Percentiles rank a stretch among this genome's conserved stretches.
Conservation (phyloP, 2,888 invertebrate genomes). For the Brenthis ino region DNA sequence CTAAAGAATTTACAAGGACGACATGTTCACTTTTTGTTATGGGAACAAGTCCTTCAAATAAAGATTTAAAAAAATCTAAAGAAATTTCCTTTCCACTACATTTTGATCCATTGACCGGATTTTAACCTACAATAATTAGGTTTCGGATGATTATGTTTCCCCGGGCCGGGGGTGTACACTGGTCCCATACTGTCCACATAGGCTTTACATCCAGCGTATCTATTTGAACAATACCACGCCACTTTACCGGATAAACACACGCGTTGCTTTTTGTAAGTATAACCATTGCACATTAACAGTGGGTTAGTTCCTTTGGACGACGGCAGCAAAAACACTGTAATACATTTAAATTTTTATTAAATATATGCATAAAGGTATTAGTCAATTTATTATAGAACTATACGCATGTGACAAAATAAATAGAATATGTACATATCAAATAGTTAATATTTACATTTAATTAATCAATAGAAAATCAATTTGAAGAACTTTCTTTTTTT, state of each 20-base stretch:
- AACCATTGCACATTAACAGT: slow-evolving; percentile 39
- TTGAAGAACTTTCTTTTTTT: no score
- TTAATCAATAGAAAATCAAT: no score
- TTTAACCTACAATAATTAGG: slow-evolving; percentile 41
- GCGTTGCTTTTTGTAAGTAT: slow-evolving; percentile 38
- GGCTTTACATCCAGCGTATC: slow-evolving; percentile 39
- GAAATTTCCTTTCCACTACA: slow-evolving; percentile 18
- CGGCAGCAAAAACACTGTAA: slow-evolving; percentile 37
- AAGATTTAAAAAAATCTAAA: not conserved
- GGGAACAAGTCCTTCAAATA: no score
- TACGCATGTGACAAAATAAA: no score
- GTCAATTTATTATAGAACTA: no score
- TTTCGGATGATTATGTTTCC: slow-evolving; percentile 49
- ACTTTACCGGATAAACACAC: slow-evolving; percentile 32
- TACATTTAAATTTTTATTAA: not conserved
- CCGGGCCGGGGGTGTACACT: slow-evolving; percentile 20
- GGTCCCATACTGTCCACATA: slow-evolving; percentile 31
- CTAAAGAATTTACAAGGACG: no score
- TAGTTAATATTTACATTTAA: no score
- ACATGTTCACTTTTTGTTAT: no score
- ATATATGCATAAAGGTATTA: not conserved
- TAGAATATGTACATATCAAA: no score
- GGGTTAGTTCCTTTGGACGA: slow-evolving; percentile 36
- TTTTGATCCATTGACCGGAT: slow-evolving; percentile 45
- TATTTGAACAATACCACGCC: slow-evolving; percentile 42